phyloP scores from a whole-genome alignment of 2,888 invertebrate genomes.

The Dicyrtomina minuta region DNA sequence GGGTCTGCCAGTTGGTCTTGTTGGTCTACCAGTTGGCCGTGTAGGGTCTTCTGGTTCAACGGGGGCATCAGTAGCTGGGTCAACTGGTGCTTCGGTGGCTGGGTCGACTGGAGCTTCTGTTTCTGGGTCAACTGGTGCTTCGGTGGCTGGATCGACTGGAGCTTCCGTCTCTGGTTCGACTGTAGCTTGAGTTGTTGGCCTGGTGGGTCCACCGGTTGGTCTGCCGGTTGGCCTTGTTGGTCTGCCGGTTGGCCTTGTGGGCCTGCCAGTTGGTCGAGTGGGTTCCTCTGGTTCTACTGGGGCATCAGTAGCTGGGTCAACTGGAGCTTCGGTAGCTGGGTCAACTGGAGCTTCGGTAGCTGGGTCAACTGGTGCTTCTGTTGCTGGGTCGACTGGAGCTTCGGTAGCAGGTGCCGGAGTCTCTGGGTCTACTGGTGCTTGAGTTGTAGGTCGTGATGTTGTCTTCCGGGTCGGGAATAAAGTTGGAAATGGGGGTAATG shows the following conservation, averaged over 20 bases:
- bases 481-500: background rate
- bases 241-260: background rate
- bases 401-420: background rate
- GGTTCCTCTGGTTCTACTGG: no score
- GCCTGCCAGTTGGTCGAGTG: background rate
- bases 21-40: constrained; percentile 2
- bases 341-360: constrained; percentile 5
- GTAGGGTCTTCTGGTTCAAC: background rate
- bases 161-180: background rate
- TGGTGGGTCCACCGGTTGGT: background rate
- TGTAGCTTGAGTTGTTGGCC: background rate
- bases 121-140: constrained; percentile 5
- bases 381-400: constrained; percentile 6
- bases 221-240: background rate
- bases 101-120: constrained; percentile 2
- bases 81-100: constrained; percentile 3
- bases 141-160: background rate
- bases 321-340: constrained; percentile 1
- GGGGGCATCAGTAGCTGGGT: background rate
- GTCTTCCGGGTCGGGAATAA: no score
- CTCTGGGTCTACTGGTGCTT: background rate
- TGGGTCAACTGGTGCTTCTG: constrained; percentile 8
- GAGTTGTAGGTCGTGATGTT: background rate
- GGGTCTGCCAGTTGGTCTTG: background rate
- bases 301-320: background rate